A percentile compares a stretch with the other conserved stretches of the same genome.
Evolutionary conservation across 2,113 vertebrate genomes (phyloP).

Genomic region (Gambusia holbrooki): DNA sequence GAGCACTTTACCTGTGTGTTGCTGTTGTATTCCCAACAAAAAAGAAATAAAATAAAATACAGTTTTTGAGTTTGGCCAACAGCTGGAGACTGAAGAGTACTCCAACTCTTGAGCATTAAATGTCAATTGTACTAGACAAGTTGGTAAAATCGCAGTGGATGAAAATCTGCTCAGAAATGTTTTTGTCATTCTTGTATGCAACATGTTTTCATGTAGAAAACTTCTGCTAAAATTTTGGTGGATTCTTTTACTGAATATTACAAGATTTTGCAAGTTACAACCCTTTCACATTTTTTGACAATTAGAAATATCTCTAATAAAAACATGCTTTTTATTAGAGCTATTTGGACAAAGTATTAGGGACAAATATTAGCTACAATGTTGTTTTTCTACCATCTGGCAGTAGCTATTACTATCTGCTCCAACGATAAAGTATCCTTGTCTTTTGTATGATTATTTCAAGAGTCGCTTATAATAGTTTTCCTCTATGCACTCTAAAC

Average conservation of each 20-base stretch:
- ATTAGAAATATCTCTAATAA: too few relatives aligned
- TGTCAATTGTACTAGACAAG: not conserved
- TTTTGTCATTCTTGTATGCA: not conserved
- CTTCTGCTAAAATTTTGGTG: too few relatives aligned
- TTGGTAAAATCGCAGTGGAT: not conserved
- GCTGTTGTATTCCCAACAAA: not conserved
- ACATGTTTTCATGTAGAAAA: not conserved
- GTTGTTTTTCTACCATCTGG: constrained; percentile 15
- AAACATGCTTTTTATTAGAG: not conserved
- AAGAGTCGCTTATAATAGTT: constrained; percentile 35
- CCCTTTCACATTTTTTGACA: not conserved
- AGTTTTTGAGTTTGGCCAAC: not conserved
- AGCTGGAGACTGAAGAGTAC: not conserved
- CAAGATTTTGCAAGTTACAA: not conserved
- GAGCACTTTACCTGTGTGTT: not conserved
- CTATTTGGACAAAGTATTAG: not conserved
- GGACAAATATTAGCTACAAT: not conserved
- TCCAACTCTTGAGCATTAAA: not conserved
- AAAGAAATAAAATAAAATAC: not conserved
- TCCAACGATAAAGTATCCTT: constrained; percentile 11
- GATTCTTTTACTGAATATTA: not conserved
- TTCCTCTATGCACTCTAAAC: constrained; percentile 27
- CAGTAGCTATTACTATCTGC: constrained; percentile 18
- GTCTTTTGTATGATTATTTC: constrained; percentile 43
- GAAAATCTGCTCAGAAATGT: not conserved